These are phyloP conservation scores for Coenobita brevimanus DNA, from an alignment of 1,140 invertebrate species.

Conservation along the genomic window DNA sequence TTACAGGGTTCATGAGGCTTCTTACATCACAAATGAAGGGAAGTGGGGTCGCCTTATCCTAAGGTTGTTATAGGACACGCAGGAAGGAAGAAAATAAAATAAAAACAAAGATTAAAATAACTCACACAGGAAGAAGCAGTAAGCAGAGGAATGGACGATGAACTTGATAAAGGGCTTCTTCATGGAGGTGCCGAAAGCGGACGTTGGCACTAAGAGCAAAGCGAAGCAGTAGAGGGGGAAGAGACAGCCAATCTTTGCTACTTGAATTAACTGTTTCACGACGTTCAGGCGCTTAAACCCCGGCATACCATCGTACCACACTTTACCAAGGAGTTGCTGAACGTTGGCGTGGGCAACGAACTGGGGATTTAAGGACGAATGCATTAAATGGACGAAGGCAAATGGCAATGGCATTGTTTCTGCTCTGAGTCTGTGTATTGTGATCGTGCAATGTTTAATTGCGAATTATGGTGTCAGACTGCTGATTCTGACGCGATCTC, in stretches of 20 bases:
- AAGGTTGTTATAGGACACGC: too few relatives aligned
- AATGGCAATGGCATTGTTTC: too few relatives aligned
- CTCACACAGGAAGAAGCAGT: slow-evolving; percentile 91
- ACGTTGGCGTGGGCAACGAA: slow-evolving; percentile 95
- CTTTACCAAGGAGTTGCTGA: slow-evolving; percentile 89
- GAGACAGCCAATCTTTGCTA: slow-evolving; percentile 85
- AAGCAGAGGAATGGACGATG: slow-evolving; percentile 91
- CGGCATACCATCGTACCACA: slow-evolving; percentile 94
- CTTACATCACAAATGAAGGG: not conserved
- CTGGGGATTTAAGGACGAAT: too few relatives aligned
- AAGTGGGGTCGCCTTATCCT: not conserved
- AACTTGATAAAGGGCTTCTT: slow-evolving; percentile 96
- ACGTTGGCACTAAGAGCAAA: slow-evolving; percentile 89
- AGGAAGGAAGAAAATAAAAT: too few relatives aligned
- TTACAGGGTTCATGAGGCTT: too few relatives aligned
- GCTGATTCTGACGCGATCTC: too few relatives aligned
- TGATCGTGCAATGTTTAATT: too few relatives aligned
- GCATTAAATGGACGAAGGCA: too few relatives aligned
- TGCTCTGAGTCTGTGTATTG: too few relatives aligned
- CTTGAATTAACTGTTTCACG: slow-evolving; percentile 81
- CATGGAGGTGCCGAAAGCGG: slow-evolving; percentile 85
- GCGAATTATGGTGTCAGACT: too few relatives aligned
- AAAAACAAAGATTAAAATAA: slow-evolving; percentile 23
- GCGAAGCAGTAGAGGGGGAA: slow-evolving; percentile 90
- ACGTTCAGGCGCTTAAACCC: slow-evolving; percentile 88